Evolutionary conservation across 2,888 invertebrate species (phyloP), one percentile per base, ranked within the genome.

Genomic region (Helleia helle): DNA sequence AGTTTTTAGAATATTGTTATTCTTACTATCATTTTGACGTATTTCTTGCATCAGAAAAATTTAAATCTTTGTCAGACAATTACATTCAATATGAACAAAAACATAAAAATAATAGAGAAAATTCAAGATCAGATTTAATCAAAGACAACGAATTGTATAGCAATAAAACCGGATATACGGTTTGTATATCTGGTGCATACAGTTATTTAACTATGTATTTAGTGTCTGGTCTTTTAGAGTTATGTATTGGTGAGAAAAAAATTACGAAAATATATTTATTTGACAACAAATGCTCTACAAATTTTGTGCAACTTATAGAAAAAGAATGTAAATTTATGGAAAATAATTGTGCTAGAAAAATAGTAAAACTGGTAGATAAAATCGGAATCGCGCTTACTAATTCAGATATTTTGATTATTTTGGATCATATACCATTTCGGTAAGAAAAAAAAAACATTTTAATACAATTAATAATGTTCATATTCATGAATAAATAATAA

Each of bases 1-100:
- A 89, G 41, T 90, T 90, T 71, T 81, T 88, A 68, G 88, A 89
- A 58, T 88, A 89, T 51, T 83, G 87, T 50, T 76, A 86, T 59
- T 86, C 88, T 24, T 89, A 89, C 64, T 90, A 90, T 52, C 50
- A 73, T 25, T 71, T 81, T 46, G 76, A 81, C 51, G 50, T 60
- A 5, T 75, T 70, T 50, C 48, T 76, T 36, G 50, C 65, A 5
- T 44, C 62, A 24, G 63, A 71, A 26, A 73, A 65, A 52, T 65
- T 70, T 42, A 57, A 66, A 44, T 59, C 59, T 11, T 51, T 81
- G 17, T 48, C 66, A 2, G 49, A 62, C 7, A 75, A 67, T 41
- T 58, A 60, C 44, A 42, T 48, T 17, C 79, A 81, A 46, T 74
- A 58, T 41, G 51, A 65, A 44, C 62, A 51, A 27, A 76, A 71